A percentile compares a stretch with the other conserved stretches of the same genome.
These are phyloP conservation scores for Sandelia bainsii DNA, from an alignment of 2,797 vertebrate species.

Conservation along the genomic window DNA sequence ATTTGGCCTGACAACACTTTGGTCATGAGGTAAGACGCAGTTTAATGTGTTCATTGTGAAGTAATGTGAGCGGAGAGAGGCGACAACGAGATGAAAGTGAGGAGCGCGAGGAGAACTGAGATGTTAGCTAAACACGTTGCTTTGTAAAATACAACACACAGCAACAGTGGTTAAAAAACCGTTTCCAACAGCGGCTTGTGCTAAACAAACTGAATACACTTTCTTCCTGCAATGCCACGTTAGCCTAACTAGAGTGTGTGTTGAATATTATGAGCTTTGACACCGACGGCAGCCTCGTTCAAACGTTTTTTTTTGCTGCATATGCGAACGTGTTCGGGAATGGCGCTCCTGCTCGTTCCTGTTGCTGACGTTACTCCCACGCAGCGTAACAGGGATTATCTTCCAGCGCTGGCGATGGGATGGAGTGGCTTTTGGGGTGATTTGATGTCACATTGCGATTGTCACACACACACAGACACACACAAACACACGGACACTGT, in stretches of 20 bases:
- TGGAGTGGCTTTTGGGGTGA: conserved; percentile 13
- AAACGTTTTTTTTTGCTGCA: conserved; percentile 36
- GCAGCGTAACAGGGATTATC: conserved; percentile 51
- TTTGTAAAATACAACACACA: neutral
- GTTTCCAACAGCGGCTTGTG: neutral
- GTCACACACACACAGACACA: neutral
- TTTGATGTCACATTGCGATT: conserved; percentile 51
- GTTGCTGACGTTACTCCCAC: conserved; percentile 34
- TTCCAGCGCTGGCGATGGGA: conserved; percentile 37
- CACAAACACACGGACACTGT: neutral
- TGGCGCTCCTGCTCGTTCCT: conserved; percentile 37
- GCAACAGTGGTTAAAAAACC: neutral
- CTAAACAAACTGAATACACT: neutral
- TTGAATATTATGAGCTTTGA: neutral
- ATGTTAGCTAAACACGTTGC: conserved; percentile 20
- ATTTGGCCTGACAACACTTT: conserved; percentile 34
- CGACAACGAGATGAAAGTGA: conserved; percentile 27
- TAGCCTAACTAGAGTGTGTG: neutral
- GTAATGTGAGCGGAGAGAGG: neutral
- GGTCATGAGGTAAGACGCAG: conserved; percentile 82
- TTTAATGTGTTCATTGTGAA: neutral
- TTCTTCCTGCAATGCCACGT: neutral
- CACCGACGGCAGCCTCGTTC: neutral
- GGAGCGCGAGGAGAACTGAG: conserved; percentile 14
- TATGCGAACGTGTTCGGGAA: conserved; percentile 67